phyloP scores from a whole-genome alignment of 1,140 invertebrate species.

The Drosophila repleta region DNA sequence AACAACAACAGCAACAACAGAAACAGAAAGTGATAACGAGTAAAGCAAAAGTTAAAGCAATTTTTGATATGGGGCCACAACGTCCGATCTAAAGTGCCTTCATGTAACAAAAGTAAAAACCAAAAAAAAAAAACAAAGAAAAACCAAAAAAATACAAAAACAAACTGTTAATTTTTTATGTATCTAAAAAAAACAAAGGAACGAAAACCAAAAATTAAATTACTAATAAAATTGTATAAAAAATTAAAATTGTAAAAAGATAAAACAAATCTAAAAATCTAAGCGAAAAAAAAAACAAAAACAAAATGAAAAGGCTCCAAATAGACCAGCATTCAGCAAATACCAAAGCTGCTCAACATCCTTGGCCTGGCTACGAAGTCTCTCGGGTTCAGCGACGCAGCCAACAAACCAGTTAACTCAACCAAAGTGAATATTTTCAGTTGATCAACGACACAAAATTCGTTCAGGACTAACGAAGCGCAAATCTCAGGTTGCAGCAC shows the following conservation, averaged over 20 bases:
- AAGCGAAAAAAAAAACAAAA: constrained; percentile 57
- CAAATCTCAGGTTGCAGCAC: constrained; percentile 48
- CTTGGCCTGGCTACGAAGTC: constrained; percentile 86
- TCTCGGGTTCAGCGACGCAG: constrained; percentile 3
- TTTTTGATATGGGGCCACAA: constrained; percentile 88
- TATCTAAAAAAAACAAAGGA: constrained; percentile 86
- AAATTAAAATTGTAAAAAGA: constrained; percentile 75
- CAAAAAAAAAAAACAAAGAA: constrained; percentile 20
- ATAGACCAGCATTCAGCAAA: constrained; percentile 86
- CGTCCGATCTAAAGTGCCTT: constrained; percentile 95
- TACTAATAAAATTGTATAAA: constrained; percentile 85
- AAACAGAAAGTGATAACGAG: constrained; percentile 80
- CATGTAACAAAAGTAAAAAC: constrained; percentile 89
- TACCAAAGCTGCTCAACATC: constrained; percentile 58
- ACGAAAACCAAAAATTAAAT: constrained; percentile 73
- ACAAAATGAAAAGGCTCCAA: constrained; percentile 87
- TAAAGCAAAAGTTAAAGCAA: constrained; percentile 77
- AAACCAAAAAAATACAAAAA: constrained; percentile 48
- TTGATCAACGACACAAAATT: constrained; percentile 13
- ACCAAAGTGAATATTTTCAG: constrained; percentile 62
- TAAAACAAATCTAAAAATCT: constrained; percentile 70
- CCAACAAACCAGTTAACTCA: neutral
- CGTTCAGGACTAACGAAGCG: constrained; percentile 8
- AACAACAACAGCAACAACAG: constrained; percentile 40
- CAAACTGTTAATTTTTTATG: constrained; percentile 92